phyloP scores from a whole-genome alignment of 2,797 vertebrate species.

The Simalia tracyae region DNA sequence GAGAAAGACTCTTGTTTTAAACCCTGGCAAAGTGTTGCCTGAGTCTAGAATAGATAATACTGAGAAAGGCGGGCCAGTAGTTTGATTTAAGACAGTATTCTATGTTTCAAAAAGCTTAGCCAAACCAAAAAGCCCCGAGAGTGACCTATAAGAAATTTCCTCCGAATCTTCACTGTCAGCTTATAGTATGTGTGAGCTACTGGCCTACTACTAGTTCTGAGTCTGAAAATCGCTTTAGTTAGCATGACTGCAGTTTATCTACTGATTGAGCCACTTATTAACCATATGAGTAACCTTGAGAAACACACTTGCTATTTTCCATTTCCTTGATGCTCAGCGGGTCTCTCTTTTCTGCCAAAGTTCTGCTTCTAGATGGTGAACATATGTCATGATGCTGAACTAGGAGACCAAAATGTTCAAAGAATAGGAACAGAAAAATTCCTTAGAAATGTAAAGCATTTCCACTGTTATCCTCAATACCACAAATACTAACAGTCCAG shows the following conservation, averaged over 20 bases:
- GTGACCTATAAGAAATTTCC: neutral
- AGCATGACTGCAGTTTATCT: neutral
- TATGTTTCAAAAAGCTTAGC: neutral
- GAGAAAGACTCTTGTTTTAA: neutral
- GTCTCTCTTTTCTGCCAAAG: neutral
- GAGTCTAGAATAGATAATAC: neutral
- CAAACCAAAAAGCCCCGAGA: neutral
- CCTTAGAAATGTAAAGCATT: neutral
- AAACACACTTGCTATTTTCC: neutral
- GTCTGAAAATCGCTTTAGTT: neutral
- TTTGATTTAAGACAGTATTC: neutral
- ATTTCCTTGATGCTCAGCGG: neutral
- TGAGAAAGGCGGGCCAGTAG: neutral
- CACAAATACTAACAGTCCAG: neutral
- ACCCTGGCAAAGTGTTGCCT: neutral
- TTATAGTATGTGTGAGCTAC: neutral
- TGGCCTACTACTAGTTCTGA: neutral
- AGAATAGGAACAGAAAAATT: neutral
- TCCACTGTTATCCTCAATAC: accelerated
- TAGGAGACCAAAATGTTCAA: neutral
- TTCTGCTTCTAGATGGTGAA: neutral
- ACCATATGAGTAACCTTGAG: neutral
- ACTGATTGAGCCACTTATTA: neutral
- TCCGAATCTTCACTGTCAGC: neutral
- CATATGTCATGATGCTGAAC: accelerated